phyloP scores from a whole-genome alignment of 2,797 vertebrate species.

The Girardinus metallicus region DNA sequence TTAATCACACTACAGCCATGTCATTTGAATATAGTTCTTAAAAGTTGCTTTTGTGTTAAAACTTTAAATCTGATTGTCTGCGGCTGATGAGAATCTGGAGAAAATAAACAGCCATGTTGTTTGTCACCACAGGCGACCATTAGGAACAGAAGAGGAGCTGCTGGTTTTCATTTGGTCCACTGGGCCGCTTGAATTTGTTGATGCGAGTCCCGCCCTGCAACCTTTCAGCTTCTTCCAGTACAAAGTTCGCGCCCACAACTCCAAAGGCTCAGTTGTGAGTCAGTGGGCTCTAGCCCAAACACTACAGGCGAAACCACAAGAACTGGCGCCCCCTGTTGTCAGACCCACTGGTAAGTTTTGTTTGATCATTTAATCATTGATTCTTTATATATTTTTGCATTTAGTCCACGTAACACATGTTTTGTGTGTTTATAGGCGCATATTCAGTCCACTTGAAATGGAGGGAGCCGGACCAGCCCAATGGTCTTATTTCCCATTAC shows the following conservation, averaged over 20 bases:
- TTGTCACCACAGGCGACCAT: slow-evolving; percentile 78
- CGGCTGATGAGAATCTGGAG: neutral
- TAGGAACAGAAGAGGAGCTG: slow-evolving; percentile 80
- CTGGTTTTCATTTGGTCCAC: slow-evolving; percentile 88
- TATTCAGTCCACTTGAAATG: slow-evolving; percentile 84
- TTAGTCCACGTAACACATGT: slow-evolving; percentile 15
- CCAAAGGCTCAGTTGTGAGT: slow-evolving; percentile 84
- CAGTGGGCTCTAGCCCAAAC: slow-evolving; percentile 83
- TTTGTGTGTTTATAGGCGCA: slow-evolving; percentile 61
- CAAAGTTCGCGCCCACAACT: slow-evolving; percentile 82
- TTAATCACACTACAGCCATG: neutral
- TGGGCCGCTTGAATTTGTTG: slow-evolving; percentile 86
- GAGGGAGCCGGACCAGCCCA: slow-evolving; percentile 83
- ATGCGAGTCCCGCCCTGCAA: slow-evolving; percentile 80
- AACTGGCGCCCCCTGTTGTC: slow-evolving; percentile 80
- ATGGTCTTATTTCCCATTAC: slow-evolving; percentile 86
- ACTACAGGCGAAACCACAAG: slow-evolving; percentile 84
- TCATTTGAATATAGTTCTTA: neutral
- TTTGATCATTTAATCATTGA: neutral
- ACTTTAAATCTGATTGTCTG: neutral
- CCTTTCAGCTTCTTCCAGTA: slow-evolving; percentile 89
- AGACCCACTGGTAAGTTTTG: slow-evolving; percentile 76
- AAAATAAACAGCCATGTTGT: neutral
- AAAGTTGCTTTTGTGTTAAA: neutral
- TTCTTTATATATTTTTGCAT: slow-evolving; percentile 6